These are phyloP conservation scores for Drosophila helvetica DNA, from an alignment of 2,888 invertebrate genomes.

Conservation along the genomic window DNA sequence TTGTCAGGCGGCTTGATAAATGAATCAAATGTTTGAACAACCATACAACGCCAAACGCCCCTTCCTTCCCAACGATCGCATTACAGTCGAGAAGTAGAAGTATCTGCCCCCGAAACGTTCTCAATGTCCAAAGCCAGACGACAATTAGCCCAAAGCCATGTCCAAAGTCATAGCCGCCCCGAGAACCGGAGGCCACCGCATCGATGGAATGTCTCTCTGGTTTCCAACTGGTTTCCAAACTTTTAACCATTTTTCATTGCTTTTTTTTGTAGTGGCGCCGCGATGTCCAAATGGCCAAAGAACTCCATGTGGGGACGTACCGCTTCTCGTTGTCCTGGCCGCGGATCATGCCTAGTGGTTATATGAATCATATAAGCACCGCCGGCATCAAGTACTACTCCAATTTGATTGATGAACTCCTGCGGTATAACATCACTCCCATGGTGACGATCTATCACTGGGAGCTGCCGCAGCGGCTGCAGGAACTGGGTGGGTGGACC, in stretches of 20 bases:
- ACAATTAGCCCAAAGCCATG: conserved; percentile 50
- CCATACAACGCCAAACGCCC: conserved; percentile 27
- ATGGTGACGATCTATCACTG: conserved; percentile 90
- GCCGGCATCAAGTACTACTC: conserved; percentile 91
- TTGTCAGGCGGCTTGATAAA: conserved; percentile 44
- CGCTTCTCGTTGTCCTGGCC: conserved; percentile 91
- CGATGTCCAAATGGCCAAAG: conserved; percentile 87
- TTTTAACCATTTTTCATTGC: not conserved
- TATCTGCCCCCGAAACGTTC: not conserved
- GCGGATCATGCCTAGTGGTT: conserved; percentile 89
- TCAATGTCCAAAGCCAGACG: conserved; percentile 25
- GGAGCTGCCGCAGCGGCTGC: conserved; percentile 88
- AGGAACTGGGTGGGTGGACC: conserved; percentile 88
- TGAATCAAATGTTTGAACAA: conserved; percentile 27
- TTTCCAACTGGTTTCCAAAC: not conserved
- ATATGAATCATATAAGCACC: conserved; percentile 87
- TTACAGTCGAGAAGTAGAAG: conserved; percentile 26
- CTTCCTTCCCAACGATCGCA: conserved; percentile 38
- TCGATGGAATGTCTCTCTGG: not conserved
- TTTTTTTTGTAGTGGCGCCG: conserved; percentile 84
- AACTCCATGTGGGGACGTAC: conserved; percentile 88
- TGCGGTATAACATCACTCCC: conserved; percentile 88
- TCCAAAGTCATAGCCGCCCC: not conserved
- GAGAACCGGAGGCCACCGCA: not conserved
- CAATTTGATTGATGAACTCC: conserved; percentile 89